Base-by-base conservation (phyloP, 2,113 vertebrate species). In the Grantiella picta region DNA sequence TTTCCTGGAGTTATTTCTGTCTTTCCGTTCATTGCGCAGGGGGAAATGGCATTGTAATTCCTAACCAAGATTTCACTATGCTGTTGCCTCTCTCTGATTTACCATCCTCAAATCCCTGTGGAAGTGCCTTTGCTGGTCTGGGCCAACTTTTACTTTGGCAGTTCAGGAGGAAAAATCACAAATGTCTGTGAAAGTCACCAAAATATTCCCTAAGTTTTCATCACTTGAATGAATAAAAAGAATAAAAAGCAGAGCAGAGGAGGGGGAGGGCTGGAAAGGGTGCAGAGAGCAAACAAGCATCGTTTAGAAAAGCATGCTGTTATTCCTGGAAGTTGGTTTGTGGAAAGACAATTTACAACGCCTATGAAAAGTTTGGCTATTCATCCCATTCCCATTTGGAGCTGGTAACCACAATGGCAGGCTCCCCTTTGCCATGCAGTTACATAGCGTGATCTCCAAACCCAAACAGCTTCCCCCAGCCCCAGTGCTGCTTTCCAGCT, bases 261-360 rank as follows among this genome's bases (percentile, higher is more conserved):
- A 84, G 84, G 68, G 89, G 95, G 92, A 89, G 94, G 86, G 80
- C 78, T 69, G 89, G 70, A 28, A 47, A 82, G 91, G 79, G 61
- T 70, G 83, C 86, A 54, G 94, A 90, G 88, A 93, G 90, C 71
- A 92, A 95, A 95, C 90, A 90, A 96, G 89, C 93, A 81, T 82
- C 63, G 12, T 96, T 97, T 97, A 96, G 96, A 96, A 95, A 97
- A 97, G 88, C 92, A 89, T 70, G 94, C 85, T 97, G 95, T 97
- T 97, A 96, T 96, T 97, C 94, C 97, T 97, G 96, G 94, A 97
- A 92, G 94, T 96, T 49, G 88, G 86, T 94, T 94, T 89, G 92
- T 95, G 73, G 95, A 94, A 93, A 96, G 90, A 93, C 88, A 91
- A 97, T 97, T 97, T 97, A 97, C 86, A 95, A 96, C 2, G 94